Evolutionary conservation across 2,797 vertebrate species (phyloP).

Genomic region (Squalus acanthias): DNA sequence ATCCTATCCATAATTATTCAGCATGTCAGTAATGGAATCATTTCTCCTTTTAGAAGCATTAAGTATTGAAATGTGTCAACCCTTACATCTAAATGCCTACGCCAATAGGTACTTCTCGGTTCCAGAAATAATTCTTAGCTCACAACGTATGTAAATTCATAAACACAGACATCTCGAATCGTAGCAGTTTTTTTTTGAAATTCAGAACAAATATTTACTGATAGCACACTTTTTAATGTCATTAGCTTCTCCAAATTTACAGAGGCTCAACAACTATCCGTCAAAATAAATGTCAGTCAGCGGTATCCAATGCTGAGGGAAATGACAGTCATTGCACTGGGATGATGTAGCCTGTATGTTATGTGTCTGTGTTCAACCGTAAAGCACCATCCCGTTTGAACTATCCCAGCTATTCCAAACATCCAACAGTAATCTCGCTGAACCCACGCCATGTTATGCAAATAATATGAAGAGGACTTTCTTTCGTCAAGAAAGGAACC

Average conservation of each 20-base stretch:
- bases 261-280: neutral
- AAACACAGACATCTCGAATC: neutral
- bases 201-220: neutral
- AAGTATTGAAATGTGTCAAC: neutral
- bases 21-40: neutral
- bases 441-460: slow-evolving; percentile 31
- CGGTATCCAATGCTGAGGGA: neutral
- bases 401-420: slow-evolving; percentile 35
- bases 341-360: neutral
- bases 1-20: neutral
- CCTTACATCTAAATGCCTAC: neutral
- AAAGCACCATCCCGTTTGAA: neutral
- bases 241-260: neutral
- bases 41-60: neutral
- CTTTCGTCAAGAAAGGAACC: neutral
- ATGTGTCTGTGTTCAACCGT: neutral
- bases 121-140: neutral
- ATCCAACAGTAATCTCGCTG: neutral
- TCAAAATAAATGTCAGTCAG: neutral
- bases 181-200: neutral
- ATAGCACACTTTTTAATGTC: neutral
- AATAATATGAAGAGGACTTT: neutral
- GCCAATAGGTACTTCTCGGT: too few relatives aligned
- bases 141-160: neutral
- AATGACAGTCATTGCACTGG: neutral